These are phyloP conservation scores for Trimorus sp. DNA, from an alignment of 2,888 invertebrate species.

Conservation along the genomic window DNA sequence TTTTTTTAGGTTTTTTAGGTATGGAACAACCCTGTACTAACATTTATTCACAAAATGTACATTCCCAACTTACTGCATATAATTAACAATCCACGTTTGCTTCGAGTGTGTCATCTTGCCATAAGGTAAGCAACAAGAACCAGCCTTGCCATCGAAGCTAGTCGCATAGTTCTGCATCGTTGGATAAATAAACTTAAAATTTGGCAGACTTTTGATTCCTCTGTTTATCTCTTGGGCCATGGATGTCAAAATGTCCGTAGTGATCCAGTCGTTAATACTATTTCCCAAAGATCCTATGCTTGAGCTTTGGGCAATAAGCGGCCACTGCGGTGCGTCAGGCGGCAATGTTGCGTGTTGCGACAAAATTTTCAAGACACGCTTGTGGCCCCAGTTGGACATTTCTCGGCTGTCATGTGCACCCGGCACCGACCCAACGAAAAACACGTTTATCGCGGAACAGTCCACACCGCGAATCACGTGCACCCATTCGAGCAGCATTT, in stretches of 20 bases:
- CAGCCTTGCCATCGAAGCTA: constrained; percentile 92
- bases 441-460: constrained; percentile 91
- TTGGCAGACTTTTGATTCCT: constrained; percentile 83
- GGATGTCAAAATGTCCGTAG: constrained; percentile 87
- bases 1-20: too few species aligned
- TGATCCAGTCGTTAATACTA: constrained; percentile 87
- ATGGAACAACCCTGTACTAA: too few species aligned
- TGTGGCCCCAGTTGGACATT: constrained; percentile 85
- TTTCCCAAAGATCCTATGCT: constrained; percentile 94
- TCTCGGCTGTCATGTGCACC: constrained; percentile 87
- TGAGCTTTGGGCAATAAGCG: constrained; percentile 93
- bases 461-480: constrained; percentile 89
- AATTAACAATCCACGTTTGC: constrained; percentile 90
- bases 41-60: too few species aligned
- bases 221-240: constrained; percentile 83
- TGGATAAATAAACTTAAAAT: constrained; percentile 88
- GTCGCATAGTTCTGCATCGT: constrained; percentile 90
- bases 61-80: constrained; percentile 42
- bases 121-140: constrained; percentile 96
- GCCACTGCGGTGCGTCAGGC: constrained; percentile 84
- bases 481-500: constrained; percentile 88
- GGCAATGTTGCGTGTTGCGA: constrained; percentile 85
- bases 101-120: constrained; percentile 87
- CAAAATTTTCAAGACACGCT: constrained; percentile 81
- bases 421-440: constrained; percentile 92